Evolutionary conservation across 2,113 vertebrate genomes (phyloP), one percentile per base, ranked within the genome.

Genomic region (Prinia subflava): DNA sequence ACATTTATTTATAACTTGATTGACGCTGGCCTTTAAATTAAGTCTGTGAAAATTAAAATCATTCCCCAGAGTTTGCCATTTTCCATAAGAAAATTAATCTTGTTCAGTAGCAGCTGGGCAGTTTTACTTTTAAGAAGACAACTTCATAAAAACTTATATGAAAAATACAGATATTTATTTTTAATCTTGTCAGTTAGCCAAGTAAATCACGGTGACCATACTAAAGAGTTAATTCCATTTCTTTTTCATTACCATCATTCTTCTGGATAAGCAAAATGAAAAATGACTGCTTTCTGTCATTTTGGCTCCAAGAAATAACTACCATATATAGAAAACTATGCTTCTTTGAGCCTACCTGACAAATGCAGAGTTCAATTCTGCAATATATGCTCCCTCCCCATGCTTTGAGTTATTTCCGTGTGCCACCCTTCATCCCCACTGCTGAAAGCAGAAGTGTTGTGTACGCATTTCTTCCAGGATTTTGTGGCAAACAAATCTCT

Each of bases 201-300:
- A 80, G 47, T 94, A 97, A 94, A 91, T 96, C 83, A 89, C 88
- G 96, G 52, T 95, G 85, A 97, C 90, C 91, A 94, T 96, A 92
- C 31, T 60, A 81, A 91, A 92, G 90, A 94, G 89, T 93, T 96
- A 96, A 97, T 93, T 97, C 83, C 41, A 94, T 97, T 97, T 97
- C 79, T 96, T 97, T 97, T 97, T 67, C 88, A 93, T 97, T 96
- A 95, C 87, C 71, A 92, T 96, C 89, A 85, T 96, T 96, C 79
- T 94, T 93, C 64, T 96, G 85, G 73, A 95, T 96, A 97, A 96
- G 67, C 78, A 96, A 96, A 97, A 96, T 94, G 75, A 95, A 97
- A 97, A 93, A 93, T 84, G 41, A 85, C 82, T 94, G 37, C 74
- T 97, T 97, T 97, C 91, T 92, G 71, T 94, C 49, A 19, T 90